These are phyloP conservation scores for Bos taurus DNA, from an alignment of 2,113 vertebrate species.

Conservation along the genomic window DNA sequence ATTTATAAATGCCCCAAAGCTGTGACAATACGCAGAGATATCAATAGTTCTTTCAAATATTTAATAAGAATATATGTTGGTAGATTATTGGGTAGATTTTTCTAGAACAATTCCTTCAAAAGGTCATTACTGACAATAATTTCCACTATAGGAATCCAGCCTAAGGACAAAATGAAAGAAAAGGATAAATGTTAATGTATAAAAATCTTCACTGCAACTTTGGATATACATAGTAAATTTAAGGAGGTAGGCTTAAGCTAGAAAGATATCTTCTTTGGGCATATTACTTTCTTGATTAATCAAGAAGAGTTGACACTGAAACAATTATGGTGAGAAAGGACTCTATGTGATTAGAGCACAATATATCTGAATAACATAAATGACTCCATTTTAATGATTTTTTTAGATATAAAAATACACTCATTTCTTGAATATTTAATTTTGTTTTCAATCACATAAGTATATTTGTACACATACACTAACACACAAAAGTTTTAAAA, in stretches of 20 bases:
- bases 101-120: slow-evolving; percentile 26
- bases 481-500: not conserved
- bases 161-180: not conserved
- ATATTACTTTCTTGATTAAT: not conserved
- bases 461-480: not conserved
- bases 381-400: not conserved
- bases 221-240: not conserved
- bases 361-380: not conserved
- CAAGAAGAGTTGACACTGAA: not conserved
- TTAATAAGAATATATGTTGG: not conserved
- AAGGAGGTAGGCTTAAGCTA: not conserved
- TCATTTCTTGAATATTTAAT: not conserved
- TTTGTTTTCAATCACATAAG: slow-evolving; percentile 6
- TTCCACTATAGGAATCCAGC: not conserved
- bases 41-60: not conserved
- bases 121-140: not conserved
- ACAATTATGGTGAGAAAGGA: not conserved
- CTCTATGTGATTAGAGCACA: not conserved
- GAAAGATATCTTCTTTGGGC: not conserved
- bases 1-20: not conserved
- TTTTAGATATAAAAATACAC: slow-evolving; percentile 8
- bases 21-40: not conserved
- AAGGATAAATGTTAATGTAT: not conserved
- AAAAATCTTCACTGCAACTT: not conserved
- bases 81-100: not conserved